A percentile compares a stretch with the other conserved stretches of the same genome.
These are phyloP conservation scores for Physeter macrocephalus DNA, from an alignment of 2,113 vertebrate species.

Conservation along the genomic window DNA sequence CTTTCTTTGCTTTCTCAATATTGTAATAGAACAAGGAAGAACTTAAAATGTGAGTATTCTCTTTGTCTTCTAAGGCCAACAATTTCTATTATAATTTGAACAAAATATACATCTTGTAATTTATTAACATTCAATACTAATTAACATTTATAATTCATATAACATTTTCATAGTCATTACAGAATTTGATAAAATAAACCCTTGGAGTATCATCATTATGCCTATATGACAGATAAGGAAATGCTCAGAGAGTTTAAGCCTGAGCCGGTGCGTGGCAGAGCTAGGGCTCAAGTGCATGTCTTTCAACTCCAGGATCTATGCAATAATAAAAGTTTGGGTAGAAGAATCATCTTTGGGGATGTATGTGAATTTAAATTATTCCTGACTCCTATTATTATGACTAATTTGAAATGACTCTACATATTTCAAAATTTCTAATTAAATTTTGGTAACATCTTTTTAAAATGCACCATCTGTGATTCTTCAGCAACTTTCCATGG, in stretches of 20 bases:
- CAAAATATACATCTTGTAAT: neutral
- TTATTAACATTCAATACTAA: neutral
- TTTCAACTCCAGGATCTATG: neutral
- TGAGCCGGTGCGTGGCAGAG: neutral
- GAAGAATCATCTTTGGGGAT: neutral
- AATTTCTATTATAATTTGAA: neutral
- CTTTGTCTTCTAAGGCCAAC: neutral
- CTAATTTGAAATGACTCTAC: neutral
- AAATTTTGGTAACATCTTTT: neutral
- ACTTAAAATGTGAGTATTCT: neutral
- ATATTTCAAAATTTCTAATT: neutral
- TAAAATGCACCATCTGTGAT: neutral
- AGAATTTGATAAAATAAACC: neutral
- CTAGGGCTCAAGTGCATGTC: neutral
- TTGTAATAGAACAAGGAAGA: neutral
- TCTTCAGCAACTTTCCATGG: neutral
- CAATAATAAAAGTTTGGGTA: neutral
- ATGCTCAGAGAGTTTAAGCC: neutral
- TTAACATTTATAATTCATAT: neutral
- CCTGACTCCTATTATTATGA: neutral
- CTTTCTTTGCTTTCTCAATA: neutral
- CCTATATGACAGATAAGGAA: neutral
- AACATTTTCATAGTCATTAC: neutral
- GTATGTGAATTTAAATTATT: neutral
- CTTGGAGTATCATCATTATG: neutral